Conservation (phyloP, 2,113 vertebrate species). For the Pionites leucogaster region DNA sequence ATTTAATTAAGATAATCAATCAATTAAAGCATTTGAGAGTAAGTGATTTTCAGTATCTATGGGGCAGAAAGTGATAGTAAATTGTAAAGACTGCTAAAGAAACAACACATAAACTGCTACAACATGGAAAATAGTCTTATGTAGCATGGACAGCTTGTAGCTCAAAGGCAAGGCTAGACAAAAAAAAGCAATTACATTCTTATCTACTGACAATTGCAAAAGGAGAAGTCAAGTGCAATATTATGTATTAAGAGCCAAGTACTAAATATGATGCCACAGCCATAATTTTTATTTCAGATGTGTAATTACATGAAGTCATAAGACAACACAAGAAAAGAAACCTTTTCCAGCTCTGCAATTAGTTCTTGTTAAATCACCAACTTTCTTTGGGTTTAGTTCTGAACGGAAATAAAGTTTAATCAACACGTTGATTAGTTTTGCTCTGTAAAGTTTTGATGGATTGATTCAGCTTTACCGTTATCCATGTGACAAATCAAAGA, state of each 20-base stretch:
- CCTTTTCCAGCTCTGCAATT: neutral
- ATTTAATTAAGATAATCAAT: neutral
- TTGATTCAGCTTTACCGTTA: neutral
- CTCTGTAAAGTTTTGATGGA: neutral
- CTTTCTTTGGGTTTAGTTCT: neutral
- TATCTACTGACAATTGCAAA: slow-evolving; percentile 30
- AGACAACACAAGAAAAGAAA: neutral
- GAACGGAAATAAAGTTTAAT: neutral
- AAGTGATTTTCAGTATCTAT: neutral
- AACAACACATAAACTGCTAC: neutral
- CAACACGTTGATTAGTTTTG: neutral
- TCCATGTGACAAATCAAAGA: neutral
- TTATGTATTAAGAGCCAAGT: slow-evolving; percentile 21
- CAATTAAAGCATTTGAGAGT: neutral
- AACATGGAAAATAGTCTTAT: neutral
- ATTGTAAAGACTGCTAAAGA: neutral
- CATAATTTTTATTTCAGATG: slow-evolving; percentile 46
- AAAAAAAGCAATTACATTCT: slow-evolving; percentile 59
- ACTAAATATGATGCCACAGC: slow-evolving; percentile 9
- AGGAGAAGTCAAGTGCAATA: slow-evolving; percentile 54
- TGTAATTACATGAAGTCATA: slow-evolving; percentile 1
- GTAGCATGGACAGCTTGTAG: neutral
- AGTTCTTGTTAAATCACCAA: neutral
- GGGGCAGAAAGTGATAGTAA: neutral
- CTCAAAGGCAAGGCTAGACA: slow-evolving; percentile 31